Evolutionary conservation across 2,113 vertebrate genomes (phyloP).

Genomic region (Panthera uncia): DNA sequence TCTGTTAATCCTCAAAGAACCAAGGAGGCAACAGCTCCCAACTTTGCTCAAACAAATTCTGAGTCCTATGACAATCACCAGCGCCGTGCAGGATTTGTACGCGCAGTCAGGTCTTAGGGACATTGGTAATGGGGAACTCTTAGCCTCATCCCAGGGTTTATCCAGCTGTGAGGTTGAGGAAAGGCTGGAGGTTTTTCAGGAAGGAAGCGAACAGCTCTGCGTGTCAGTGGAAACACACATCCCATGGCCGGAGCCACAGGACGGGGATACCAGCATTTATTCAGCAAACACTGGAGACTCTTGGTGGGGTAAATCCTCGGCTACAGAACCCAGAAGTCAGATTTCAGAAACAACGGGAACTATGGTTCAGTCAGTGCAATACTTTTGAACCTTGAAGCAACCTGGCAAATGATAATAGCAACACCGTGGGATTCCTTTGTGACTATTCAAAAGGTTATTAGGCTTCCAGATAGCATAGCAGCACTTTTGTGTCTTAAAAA

Average conservation of each 20-base stretch:
- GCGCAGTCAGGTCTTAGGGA: constrained; percentile 89
- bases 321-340: constrained; percentile 83
- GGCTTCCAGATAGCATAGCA: constrained; percentile 83
- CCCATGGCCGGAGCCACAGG: constrained; percentile 76
- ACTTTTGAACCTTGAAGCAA: constrained; percentile 93
- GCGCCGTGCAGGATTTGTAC: constrained; percentile 88
- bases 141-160: constrained; percentile 83
- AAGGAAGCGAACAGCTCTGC: constrained; percentile 64
- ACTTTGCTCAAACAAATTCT: constrained; percentile 90
- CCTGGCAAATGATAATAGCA: constrained; percentile 89
- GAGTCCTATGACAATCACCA: constrained; percentile 89
- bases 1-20: constrained; percentile 88
- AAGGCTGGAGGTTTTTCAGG: constrained; percentile 53
- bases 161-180: constrained; percentile 76
- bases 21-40: constrained; percentile 88
- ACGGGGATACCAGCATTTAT: constrained; percentile 87
- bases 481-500: constrained; percentile 76
- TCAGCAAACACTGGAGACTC: constrained; percentile 87
- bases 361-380: constrained; percentile 90
- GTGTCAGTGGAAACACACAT: constrained; percentile 75
- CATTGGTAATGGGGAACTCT: constrained; percentile 87
- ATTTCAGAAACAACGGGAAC: constrained; percentile 87
- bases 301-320: constrained; percentile 83
- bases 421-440: constrained; percentile 86
- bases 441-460: constrained; percentile 85